Percentiles rank a stretch among this genome's conserved stretches.
These are phyloP conservation scores for Eurystomus glaucurus DNA, from an alignment of 2,797 vertebrate genomes.

Conservation along the genomic window DNA sequence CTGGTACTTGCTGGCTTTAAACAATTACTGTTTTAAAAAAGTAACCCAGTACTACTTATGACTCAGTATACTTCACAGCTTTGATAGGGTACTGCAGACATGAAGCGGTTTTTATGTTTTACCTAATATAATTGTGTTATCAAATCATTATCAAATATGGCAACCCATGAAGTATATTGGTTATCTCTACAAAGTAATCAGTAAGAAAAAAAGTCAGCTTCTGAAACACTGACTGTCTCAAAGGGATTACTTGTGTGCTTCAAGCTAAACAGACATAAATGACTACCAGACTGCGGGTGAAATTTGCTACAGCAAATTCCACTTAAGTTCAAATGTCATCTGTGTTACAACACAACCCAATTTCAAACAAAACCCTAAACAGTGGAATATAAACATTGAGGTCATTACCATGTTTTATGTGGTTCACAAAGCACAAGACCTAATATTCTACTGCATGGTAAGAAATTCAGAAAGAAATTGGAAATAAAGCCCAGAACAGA, in stretches of 20 bases:
- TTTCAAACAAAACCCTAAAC: not conserved
- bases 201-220: not conserved
- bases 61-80: not conserved
- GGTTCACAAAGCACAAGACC: not conserved
- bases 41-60: not conserved
- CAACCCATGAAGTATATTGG: not conserved
- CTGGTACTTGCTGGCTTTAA: not conserved
- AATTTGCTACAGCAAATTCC: not conserved
- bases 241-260: not conserved
- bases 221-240: not conserved
- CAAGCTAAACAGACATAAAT: not conserved
- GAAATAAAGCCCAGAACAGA: not conserved
- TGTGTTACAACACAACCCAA: not conserved
- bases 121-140: not conserved
- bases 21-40: not conserved
- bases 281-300: not conserved
- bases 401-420: not conserved
- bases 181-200: not conserved
- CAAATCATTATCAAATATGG: not conserved
- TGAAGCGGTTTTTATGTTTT: not conserved
- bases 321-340: not conserved
- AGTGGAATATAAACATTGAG: not conserved
- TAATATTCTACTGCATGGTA: not conserved
- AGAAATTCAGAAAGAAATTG: not conserved
- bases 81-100: not conserved